Percentiles rank a stretch among this genome's conserved stretches.
Conservation (phyloP, 2,797 vertebrate species). For the Typhlichthys subterraneus region DNA sequence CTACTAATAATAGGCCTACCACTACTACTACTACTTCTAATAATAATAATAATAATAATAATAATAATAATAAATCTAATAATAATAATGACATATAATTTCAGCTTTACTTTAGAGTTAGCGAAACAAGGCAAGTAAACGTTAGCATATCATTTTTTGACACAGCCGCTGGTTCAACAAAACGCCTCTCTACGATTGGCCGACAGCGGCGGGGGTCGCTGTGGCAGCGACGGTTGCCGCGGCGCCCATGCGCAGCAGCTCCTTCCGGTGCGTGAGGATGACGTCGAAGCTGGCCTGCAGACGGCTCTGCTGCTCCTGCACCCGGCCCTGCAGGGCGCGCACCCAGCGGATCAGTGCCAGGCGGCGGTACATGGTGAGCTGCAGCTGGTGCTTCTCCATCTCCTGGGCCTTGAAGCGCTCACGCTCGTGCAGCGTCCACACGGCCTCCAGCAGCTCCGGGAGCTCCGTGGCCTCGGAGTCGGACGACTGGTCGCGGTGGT, state of each 20-base stretch:
- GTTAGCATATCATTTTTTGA: too few relatives aligned
- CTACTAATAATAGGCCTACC: too few relatives aligned
- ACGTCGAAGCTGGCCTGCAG: slow-evolving; percentile 95
- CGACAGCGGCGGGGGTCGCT: slow-evolving; percentile 31
- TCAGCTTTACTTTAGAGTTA: too few relatives aligned
- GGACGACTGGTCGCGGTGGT: slow-evolving; percentile 45
- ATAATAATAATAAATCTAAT: too few relatives aligned
- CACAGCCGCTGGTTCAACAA: slow-evolving; percentile 13
- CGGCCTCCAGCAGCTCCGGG: slow-evolving; percentile 81
- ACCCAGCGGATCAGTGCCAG: slow-evolving; percentile 95
- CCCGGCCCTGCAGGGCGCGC: slow-evolving; percentile 85
- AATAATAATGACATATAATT: too few relatives aligned
- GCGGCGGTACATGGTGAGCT: slow-evolving; percentile 96
- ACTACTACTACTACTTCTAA: too few relatives aligned
- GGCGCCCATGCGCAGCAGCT: slow-evolving; percentile 88
- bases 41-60: too few relatives aligned
- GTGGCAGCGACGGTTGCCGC: slow-evolving; percentile 51
- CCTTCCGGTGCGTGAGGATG: slow-evolving; percentile 94
- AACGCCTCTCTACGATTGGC: slow-evolving; percentile 43
- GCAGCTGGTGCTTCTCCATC: slow-evolving; percentile 94
- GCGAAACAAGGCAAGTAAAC: too few relatives aligned
- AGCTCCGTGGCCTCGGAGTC: slow-evolving; percentile 70
- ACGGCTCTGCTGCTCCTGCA: slow-evolving; percentile 92
- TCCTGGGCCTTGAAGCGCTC: slow-evolving; percentile 93
- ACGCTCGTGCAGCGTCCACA: slow-evolving; percentile 88